A percentile compares a stretch with the other conserved stretches of the same genome.
These are phyloP conservation scores for Anas platyrhynchos DNA, from an alignment of 2,113 vertebrate species.

Conservation along the genomic window DNA sequence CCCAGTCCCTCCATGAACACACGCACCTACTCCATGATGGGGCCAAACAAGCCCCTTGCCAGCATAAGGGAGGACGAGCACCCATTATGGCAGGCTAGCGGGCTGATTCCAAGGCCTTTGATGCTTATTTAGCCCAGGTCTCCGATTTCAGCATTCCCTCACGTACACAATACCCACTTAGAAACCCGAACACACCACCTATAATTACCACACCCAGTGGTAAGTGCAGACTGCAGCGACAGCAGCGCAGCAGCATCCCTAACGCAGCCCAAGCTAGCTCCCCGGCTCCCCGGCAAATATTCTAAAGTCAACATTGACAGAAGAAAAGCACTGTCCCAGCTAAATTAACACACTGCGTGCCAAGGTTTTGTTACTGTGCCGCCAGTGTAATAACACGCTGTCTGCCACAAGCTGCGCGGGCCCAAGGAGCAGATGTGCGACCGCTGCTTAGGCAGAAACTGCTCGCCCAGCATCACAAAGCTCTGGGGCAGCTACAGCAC, in stretches of 20 bases:
- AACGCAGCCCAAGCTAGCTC: fast-evolving
- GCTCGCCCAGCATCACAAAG: background rate
- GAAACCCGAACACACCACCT: background rate
- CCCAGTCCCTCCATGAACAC: background rate
- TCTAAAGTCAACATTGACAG: background rate
- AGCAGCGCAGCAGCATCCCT: background rate
- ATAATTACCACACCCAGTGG: background rate
- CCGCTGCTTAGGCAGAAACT: background rate
- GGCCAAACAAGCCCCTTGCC: background rate
- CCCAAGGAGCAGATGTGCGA: background rate
- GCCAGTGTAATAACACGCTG: background rate
- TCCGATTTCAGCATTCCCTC: background rate
- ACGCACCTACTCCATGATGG: no score
- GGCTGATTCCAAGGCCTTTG: background rate
- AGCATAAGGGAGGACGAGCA: fast-evolving
- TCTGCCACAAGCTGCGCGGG: background rate
- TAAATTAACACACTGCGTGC: background rate
- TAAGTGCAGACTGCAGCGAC: background rate
- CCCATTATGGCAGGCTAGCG: background rate
- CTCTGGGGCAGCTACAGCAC: background rate
- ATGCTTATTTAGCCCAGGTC: background rate
- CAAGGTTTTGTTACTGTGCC: background rate
- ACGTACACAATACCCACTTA: fast-evolving
- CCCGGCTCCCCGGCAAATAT: background rate
- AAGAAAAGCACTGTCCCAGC: background rate